Conservation (phyloP, 2,797 vertebrate species). For the Tarsius wallacei region DNA sequence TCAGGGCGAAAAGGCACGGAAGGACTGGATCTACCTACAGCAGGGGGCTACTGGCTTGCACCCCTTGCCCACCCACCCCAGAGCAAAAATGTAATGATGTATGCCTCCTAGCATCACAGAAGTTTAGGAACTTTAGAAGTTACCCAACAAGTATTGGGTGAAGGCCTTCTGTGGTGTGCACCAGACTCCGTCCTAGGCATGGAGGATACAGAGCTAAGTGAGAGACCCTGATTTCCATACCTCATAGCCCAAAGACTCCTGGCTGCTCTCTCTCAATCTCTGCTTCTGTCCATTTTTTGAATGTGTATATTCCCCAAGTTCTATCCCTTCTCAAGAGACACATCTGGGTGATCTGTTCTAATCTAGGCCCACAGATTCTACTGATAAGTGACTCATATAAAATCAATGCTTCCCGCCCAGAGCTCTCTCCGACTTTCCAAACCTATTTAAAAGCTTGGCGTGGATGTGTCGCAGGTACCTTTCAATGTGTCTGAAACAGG, state of each 20-base stretch:
- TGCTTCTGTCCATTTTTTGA: neutral
- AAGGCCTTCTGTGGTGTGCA: neutral
- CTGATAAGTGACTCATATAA: neutral
- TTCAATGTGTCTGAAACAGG: neutral
- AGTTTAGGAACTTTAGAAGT: neutral
- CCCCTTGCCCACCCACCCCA: fast-evolving
- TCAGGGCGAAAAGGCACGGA: neutral
- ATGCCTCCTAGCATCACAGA: neutral
- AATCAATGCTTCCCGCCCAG: neutral
- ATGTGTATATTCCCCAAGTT: neutral
- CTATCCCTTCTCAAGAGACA: neutral
- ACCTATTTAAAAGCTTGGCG: neutral
- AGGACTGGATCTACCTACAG: too few species aligned
- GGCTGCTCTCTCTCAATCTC: neutral
- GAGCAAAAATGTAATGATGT: neutral
- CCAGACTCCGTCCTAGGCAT: neutral
- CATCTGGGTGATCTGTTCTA: too few species aligned
- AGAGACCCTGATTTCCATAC: neutral
- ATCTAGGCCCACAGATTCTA: neutral
- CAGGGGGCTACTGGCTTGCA: neutral
- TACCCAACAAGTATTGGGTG: neutral
- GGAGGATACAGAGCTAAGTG: neutral
- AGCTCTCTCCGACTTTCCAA: neutral
- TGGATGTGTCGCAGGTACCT: neutral
- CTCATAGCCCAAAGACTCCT: neutral